Evolutionary conservation across 2,113 vertebrate genomes (phyloP), one percentile per base, ranked within the genome.

Genomic region (Elaphurus davidianus): DNA sequence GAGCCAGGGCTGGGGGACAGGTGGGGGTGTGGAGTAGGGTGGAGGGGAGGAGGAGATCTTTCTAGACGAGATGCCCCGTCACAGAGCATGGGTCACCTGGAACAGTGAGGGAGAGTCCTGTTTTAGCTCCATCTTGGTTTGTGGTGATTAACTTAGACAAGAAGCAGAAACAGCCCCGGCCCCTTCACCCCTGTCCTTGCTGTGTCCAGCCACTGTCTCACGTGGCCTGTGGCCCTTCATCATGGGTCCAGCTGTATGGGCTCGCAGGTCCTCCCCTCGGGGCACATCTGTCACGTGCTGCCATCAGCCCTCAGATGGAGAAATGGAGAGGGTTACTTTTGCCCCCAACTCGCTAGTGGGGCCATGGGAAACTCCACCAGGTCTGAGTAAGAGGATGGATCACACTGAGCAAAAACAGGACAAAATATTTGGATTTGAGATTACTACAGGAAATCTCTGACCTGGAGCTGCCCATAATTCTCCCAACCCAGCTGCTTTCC

Each of bases 401-500:
- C 45, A 82, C 23, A 40, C 54, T 47, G 74, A 67, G 57, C 27
- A 6, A 76, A 91, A 96, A 30, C 57, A 86, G 52, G 67, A n/a
- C 47, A 62, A 64, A 91, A 52, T 71, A 90, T 90, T 81, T 67
- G 62, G 43, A 92, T 90, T 97, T 86, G 74, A 71, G 85, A 45
- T 60, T n/a, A 71, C 43, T 36, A 30, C 19, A 67, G 95, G 64
- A 97, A 95, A 93, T 93, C 50, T 71, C 62, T 57, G 71, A 62
- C 78, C 52, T 14, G 43, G 62, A 64, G 36, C 54, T 90, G 71
- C 71, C 60, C 47, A 30, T 81, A 86, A 64, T 62, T 92, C 30
- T 84, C 47, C 43, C 60, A 91, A 40, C 67, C 55, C 23, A 27
- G 74, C 36, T n/a, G 6, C 64, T 79, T 96, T 74, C 79, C 79